Percentiles rank a stretch among this genome's conserved stretches.
Evolutionary conservation across 2,797 vertebrate genomes (phyloP).

Genomic region (Bradypodion pumilum): DNA sequence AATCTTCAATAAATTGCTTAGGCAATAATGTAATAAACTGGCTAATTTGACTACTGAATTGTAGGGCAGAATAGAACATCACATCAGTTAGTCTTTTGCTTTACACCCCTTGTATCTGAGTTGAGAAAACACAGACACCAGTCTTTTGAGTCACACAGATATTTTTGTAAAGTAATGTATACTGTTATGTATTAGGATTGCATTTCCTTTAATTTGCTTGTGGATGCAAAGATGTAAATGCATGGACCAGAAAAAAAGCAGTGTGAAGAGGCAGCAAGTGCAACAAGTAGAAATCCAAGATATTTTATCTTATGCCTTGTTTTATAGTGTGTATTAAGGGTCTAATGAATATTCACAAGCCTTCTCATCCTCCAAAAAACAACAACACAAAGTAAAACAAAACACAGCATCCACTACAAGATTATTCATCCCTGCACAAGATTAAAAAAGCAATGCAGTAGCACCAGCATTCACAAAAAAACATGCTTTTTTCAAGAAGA

Average conservation of each 20-base stretch:
- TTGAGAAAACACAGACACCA: constrained; percentile 31
- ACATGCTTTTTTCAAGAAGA: too few species aligned
- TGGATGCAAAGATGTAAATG: constrained; percentile 18
- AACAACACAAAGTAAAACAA: too few species aligned
- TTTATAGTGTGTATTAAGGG: too few species aligned
- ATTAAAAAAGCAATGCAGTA: too few species aligned
- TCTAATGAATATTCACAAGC: too few species aligned
- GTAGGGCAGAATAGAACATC: not conserved
- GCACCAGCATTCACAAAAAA: too few species aligned
- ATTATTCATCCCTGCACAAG: too few species aligned
- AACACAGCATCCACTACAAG: too few species aligned
- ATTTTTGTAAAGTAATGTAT: constrained; percentile 34
- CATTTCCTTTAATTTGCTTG: not conserved
- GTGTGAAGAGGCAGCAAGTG: constrained; percentile 27
- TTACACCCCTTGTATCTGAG: constrained; percentile 35
- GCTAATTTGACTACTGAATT: constrained; percentile 27
- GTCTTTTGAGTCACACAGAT: not conserved
- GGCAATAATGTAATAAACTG: not conserved
- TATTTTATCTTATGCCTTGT: not conserved
- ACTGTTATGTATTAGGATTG: not conserved
- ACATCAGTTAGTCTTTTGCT: constrained; percentile 31
- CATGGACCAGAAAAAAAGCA: constrained; percentile 15
- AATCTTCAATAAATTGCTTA: not conserved
- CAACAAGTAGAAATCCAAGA: constrained; percentile 13
- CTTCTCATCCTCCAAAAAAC: not conserved